Base-by-base conservation (phyloP, 2,888 invertebrate genomes). In the Cinara cedri region DNA sequence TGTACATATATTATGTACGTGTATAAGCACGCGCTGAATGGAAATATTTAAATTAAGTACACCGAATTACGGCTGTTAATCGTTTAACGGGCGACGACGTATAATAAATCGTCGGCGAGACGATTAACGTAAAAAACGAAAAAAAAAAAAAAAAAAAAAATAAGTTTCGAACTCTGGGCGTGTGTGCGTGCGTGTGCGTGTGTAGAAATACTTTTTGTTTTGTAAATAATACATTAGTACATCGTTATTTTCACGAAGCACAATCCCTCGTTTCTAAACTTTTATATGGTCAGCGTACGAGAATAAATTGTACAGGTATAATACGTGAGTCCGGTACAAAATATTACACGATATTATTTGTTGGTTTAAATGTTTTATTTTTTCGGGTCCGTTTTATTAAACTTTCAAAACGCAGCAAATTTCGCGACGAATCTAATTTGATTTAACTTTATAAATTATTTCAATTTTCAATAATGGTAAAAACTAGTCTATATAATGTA, bases 1-100 rank as follows among this genome's bases (percentile, higher is more conserved):
- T 34, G 6, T 34, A 34, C 6, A 34, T 34, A 34, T 34, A 34
- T 34, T n/a, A n/a, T n/a, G n/a, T n/a, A n/a, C n/a, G n/a, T n/a
- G n/a, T n/a, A n/a, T n/a, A n/a, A n/a, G n/a, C n/a, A n/a, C n/a
- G n/a, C n/a, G n/a, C n/a, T 10, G 44, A 10, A 46, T 46, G 14
- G 34, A 34, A 54, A 70, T 70, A 42, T 44, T 63, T 42, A 63
- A 63, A 63, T 70, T 54, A 34, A 4, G 34, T 34, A 70, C 34
- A 34, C 46, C 16, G 51, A 51, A 68, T 68, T 51, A 16, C 54
- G n/a, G 19, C 54, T 26, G 54, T 70, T 70, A 70, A 54, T 54
- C 54, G 70, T 34, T 70, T 54, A 70, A 34, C 16, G 2, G 34
- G 34, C 34, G n/a, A 42, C 62, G n/a, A n/a, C n/a, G 26, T 19